Base-by-base conservation (phyloP, 2,113 vertebrate species). In the Acrocephalus arundinaceus region DNA sequence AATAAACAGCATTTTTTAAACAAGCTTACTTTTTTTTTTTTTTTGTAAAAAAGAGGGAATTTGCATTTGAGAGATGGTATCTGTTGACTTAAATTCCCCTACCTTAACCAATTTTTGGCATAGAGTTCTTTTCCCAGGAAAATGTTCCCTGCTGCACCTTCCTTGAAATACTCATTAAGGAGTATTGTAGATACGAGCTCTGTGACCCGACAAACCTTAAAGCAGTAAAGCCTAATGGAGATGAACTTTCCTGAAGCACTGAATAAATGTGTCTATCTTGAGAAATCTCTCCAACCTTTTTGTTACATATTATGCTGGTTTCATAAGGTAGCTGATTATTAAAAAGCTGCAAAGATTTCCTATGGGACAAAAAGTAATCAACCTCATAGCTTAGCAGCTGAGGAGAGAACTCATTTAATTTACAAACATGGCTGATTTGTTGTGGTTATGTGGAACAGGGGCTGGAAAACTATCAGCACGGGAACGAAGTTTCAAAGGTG, bases 21-120 rank as follows among this genome's bases (percentile, higher is more conserved):
- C 23, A 62, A 46, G 5, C 4, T 20, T 39, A 10, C 8, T 8
- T 35, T 31, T 46, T 22, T 65, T 25, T 43, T 22, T 77, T 22
- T 65, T 25, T 43, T 22, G 68, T 12, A 11, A 51, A 79, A 72
- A 70, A 78, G 52, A 1, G 1, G 8, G 14, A 17, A 59, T 63
- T 74, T 0, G 0, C 15, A 22, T 89, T 86, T 63, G 30, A 51
- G 11, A 46, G 24, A 17, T 14, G 10, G 2, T 22, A 28, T 81
- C 28, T 48, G 73, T 39, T 37, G 25, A 37, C 30, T 51, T 11
- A 39, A 83, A 83, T 74, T 80, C 6, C 19, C 10, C 3, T 10
- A 12, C 15, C 17, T 55, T 45, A 48, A 52, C 13, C 13, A 52
- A 33, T n/a, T 61, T 68, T 68, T 68, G 58, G 14, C 58, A 39